Evolutionary conservation across 2,113 vertebrate species (phyloP).

Genomic region (Pteruthius melanotis): DNA sequence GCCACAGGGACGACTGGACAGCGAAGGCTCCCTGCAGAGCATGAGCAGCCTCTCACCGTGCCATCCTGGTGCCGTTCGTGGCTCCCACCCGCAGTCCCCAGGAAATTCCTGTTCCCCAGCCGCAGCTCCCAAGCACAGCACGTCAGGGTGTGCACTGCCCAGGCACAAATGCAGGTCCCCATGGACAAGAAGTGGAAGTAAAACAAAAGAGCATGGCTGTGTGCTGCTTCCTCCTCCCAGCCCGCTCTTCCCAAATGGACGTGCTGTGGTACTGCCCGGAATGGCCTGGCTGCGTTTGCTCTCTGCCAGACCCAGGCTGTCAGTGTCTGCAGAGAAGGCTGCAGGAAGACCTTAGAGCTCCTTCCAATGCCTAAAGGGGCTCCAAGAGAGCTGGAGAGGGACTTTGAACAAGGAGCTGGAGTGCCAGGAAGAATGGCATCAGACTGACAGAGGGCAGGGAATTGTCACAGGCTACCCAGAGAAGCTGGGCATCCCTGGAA

Average conservation of each 20-base stretch:
- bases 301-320: not conserved
- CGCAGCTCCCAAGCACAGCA: not conserved
- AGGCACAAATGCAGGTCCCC: not conserved
- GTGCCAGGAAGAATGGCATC: not conserved
- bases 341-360: not conserved
- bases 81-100: not conserved
- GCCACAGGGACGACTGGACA: not conserved
- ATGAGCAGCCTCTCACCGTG: not conserved
- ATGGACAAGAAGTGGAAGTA: accelerated
- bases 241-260: not conserved
- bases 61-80: accelerated
- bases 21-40: not conserved
- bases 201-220: not conserved
- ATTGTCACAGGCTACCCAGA: not conserved
- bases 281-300: not conserved
- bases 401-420: not conserved
- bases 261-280: not conserved
- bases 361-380: not conserved
- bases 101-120: not conserved
- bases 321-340: not conserved
- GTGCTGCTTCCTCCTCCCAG: not conserved
- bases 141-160: not conserved
- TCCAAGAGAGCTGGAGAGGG: not conserved
- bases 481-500: not conserved
- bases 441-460: not conserved